Conservation (phyloP, 2,888 invertebrate species). For the Bombyx huttoni region DNA sequence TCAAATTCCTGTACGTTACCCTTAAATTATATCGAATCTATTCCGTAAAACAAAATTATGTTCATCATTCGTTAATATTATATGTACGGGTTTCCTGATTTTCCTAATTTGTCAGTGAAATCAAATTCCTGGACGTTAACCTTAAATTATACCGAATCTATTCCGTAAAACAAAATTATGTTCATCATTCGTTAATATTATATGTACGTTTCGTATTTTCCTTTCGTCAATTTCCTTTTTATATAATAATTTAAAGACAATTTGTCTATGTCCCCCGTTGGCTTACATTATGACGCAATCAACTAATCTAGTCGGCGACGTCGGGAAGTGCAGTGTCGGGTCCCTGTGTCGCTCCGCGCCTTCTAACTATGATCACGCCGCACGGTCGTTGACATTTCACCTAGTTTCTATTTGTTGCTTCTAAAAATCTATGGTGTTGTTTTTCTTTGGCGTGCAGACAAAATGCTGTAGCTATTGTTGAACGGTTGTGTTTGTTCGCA, state of each 20-base stretch:
- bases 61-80: conserved; percentile 7
- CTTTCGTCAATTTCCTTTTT: no score
- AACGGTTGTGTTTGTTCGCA: conserved; percentile 51
- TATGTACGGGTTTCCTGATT: conserved; percentile 54
- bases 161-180: conserved; percentile 1
- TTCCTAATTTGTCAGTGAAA: conserved; percentile 19
- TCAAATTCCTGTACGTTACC: not conserved
- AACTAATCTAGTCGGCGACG: conserved; percentile 70
- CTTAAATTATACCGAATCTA: no score
- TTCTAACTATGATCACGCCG: conserved; percentile 54
- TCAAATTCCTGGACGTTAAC: not conserved
- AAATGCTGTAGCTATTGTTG: conserved; percentile 13
- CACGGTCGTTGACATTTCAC: conserved; percentile 71
- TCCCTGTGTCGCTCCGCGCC: conserved; percentile 60
- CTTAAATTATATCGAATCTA: no score
- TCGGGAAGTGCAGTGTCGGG: conserved; percentile 73
- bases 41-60: conserved; percentile 1
- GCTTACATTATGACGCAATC: conserved; percentile 65
- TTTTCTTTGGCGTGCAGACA: conserved; percentile 33
- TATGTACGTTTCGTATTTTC: conserved; percentile 13
- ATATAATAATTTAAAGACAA: conserved; percentile 32
- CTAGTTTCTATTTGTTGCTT: conserved; percentile 68
- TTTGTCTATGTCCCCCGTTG: conserved; percentile 36
- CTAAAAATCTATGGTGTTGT: conserved; percentile 51
- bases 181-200: conserved; percentile 6